Base-by-base conservation (phyloP, 2,113 vertebrate genomes). In the Lipophrys pholis region DNA sequence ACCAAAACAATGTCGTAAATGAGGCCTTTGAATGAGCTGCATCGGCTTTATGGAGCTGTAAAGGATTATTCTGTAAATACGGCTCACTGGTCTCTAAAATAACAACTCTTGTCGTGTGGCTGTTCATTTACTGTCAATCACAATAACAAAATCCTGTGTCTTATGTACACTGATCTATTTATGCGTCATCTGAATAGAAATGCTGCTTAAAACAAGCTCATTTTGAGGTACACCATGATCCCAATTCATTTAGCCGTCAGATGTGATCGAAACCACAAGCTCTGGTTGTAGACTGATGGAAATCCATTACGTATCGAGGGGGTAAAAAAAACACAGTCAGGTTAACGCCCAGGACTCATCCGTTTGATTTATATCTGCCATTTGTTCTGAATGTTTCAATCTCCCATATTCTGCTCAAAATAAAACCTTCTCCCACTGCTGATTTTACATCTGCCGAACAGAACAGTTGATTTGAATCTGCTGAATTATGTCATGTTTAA, bases 111-210 rank as follows among this genome's bases (percentile, higher is more conserved):
- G 87, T 78, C 87, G 92, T 90, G 91, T 89, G 92, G 94, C 94
- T 92, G 90, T 90, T 96, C 93, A 90, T 93, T 95, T 93, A 93
- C 93, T 95, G 95, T 94, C 95, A 96, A 94, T 96, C 95, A 95
- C 50, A 76, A 53, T 75, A 90, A 86, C 88, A 86, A 91, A 93
- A 94, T 95, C 93, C 93, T 92, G 92, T 85, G 92, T 92, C 94
- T 79, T 73, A 81, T 76, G 62, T 55, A 65, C 56, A 61, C 76
- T 93, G 93, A 91, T 91, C 91, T 76, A 55, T 82, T 82, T 80
- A 78, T 21, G 51, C 66, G 81, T 74, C 40, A 36, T 81, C 69
- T 73, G 65, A 89, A 80, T 81, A 69, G 59, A 81, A 87, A 76
- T 76, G 57, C 46, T 12, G 51, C 53, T 76, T 69, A 56, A 80